phyloP scores from a whole-genome alignment of 1,140 invertebrate species.

The Aphelenchoides avenae region DNA sequence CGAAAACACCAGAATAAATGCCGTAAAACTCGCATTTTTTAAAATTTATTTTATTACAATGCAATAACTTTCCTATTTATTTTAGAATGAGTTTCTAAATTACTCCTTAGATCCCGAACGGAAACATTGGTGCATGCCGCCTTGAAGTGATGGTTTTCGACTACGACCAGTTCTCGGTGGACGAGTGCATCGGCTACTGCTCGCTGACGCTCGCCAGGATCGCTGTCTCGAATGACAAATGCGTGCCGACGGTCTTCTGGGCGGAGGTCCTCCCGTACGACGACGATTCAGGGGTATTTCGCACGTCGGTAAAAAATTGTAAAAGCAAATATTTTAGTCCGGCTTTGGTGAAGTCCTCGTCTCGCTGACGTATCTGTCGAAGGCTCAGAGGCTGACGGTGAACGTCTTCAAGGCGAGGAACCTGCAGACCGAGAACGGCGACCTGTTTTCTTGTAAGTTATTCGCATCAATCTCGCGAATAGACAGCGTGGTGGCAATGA shows the following conservation, averaged over 20 bases:
- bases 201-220: constrained; percentile 51
- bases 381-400: constrained; percentile 65
- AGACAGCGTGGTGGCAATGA: too few species aligned
- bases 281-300: constrained; percentile 46
- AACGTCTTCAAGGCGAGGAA: constrained; percentile 66
- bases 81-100: too few species aligned
- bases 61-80: too few species aligned
- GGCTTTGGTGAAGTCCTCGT: constrained; percentile 65
- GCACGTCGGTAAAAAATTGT: too few species aligned
- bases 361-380: constrained; percentile 65
- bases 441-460: constrained; percentile 59
- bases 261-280: constrained; percentile 57
- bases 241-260: constrained; percentile 53
- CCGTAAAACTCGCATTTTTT: too few species aligned
- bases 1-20: too few species aligned
- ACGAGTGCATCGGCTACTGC: constrained; percentile 52
- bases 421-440: constrained; percentile 63
- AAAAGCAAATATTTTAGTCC: constrained; percentile 34
- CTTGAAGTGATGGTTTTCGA: constrained; percentile 55
- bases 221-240: constrained; percentile 34
- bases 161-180: constrained; percentile 54
- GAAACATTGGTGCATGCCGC: constrained; percentile 37
- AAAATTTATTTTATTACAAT: too few species aligned
- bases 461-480: too few species aligned
- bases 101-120: constrained; percentile 46